Percentiles rank a stretch among this genome's conserved stretches.
These are phyloP conservation scores for Pontoporia blainvillei DNA, from an alignment of 2,113 vertebrate genomes.

Conservation along the genomic window DNA sequence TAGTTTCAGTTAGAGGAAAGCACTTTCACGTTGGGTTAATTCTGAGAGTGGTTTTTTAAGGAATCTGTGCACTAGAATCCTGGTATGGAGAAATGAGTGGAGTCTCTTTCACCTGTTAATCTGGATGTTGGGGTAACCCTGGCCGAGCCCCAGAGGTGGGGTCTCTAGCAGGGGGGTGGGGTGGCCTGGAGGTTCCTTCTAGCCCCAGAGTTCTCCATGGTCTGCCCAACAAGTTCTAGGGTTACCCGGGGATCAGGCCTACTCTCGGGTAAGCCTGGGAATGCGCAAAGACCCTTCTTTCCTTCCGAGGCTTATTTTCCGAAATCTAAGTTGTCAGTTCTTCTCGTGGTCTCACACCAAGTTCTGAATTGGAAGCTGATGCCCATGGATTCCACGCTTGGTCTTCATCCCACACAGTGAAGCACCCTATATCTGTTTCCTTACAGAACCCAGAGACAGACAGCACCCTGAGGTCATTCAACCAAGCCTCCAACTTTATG, in stretches of 20 bases:
- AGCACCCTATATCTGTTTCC: neutral
- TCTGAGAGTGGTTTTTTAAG: neutral
- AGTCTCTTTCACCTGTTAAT: neutral
- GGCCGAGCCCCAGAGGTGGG: neutral
- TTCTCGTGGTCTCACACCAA: neutral
- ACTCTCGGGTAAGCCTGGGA: neutral
- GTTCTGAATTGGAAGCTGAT: neutral
- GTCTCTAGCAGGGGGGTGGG: neutral
- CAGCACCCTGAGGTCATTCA: neutral
- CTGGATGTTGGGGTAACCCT: neutral
- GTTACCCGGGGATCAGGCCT: neutral
- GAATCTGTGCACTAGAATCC: neutral
- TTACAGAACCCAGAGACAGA: neutral
- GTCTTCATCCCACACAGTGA: neutral
- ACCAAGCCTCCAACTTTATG: neutral
- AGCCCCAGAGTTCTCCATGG: neutral
- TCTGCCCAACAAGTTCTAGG: neutral
- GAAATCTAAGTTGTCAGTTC: neutral
- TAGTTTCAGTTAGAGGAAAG: neutral
- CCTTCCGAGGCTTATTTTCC: neutral
- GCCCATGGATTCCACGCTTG: neutral
- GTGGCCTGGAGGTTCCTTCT: neutral
- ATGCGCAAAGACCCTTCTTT: neutral
- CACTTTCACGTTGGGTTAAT: neutral
- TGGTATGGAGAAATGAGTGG: neutral